Evolutionary conservation across 1,140 invertebrate genomes (phyloP), one percentile per base, ranked within the genome.

Genomic region (Cepaea nemoralis): DNA sequence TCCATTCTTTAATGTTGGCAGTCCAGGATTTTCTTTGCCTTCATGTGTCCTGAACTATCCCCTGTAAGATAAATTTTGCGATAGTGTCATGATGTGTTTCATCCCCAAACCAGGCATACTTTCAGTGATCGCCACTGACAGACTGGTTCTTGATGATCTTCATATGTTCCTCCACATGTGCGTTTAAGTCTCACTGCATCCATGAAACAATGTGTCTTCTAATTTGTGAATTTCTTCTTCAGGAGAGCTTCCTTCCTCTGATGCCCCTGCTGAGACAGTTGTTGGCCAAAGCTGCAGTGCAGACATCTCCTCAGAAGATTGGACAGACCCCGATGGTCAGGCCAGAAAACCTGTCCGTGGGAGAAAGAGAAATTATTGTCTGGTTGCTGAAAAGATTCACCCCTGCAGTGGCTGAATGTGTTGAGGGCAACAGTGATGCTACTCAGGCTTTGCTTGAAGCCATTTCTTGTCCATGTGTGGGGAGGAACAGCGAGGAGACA

Each of bases 331-430:
- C 16, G 27, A 67, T 24, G 22, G 35, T 37, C 31, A 39, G 5
- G 22, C 39, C 5, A 8, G 31, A 67, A n/a, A 71, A 19, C 0
- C 3, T 80, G 35, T 67, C 73, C 1, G 6, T 66, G 27, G 73
- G 80, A 42, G 73, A 81, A 31, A 50, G 69, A 40, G 79, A 75
- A 0, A 42, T 81, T 10, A 55, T 73, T 1, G 1, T 14, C 6
- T 69, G 70, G 24, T 14, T 80, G 48, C 66, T 80, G 0, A 73
- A 73, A 24, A 12, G 48, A 12, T 37, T 71, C 33, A 80, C 78
- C 27, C 19, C 40, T 10, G 22, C n/a, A 35, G 69, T 73, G 14
- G 67, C 78, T 39, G 35, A 14, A 16, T 70, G 67, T 73, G 33
- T 80, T 1, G 48, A 35, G 8, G 78, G 27, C 5, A n/a, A 42